A percentile compares a stretch with the other conserved stretches of the same genome.
Evolutionary conservation across 2,797 vertebrate genomes (phyloP).

Genomic region (Melanotaenia boesemani): DNA sequence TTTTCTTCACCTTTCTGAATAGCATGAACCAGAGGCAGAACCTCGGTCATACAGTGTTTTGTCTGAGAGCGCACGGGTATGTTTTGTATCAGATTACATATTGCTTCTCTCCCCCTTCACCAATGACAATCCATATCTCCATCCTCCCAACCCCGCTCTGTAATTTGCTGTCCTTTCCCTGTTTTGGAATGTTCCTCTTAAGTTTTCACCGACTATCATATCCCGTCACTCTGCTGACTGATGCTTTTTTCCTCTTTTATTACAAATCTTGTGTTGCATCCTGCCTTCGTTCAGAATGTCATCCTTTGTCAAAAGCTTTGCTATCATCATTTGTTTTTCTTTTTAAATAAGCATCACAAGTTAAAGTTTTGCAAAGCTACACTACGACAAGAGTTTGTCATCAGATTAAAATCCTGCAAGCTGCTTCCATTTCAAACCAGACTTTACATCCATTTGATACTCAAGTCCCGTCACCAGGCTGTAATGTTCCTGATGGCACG

Average conservation of each 20-base stretch:
- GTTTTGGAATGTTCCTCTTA: constrained; percentile 1
- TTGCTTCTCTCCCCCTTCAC: constrained; percentile 24
- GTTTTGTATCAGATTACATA: constrained; percentile 72
- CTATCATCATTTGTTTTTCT: not conserved
- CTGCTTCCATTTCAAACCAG: not conserved
- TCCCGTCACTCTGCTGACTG: constrained; percentile 9
- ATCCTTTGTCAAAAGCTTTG: not conserved
- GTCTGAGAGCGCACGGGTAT: constrained; percentile 90
- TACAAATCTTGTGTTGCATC: constrained; percentile 10
- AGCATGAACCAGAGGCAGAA: constrained; percentile 79
- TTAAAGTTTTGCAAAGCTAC: not conserved
- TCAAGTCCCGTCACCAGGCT: not conserved
- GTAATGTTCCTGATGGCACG: not conserved
- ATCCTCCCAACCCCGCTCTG: constrained; percentile 26
- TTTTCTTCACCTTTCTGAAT: constrained; percentile 66
- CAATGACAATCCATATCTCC: constrained; percentile 25
- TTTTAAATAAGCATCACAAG: not conserved
- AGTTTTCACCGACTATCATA: constrained; percentile 7
- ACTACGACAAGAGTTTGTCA: not conserved
- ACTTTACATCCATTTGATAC: not conserved
- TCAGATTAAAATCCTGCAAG: not conserved
- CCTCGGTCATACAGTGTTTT: constrained; percentile 84
- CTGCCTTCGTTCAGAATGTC: not conserved
- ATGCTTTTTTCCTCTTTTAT: not conserved
- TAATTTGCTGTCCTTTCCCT: constrained; percentile 30